phyloP scores from a whole-genome alignment of 53 echinoderm and acorn worm genomes.

The Glandiceps talaboti region DNA sequence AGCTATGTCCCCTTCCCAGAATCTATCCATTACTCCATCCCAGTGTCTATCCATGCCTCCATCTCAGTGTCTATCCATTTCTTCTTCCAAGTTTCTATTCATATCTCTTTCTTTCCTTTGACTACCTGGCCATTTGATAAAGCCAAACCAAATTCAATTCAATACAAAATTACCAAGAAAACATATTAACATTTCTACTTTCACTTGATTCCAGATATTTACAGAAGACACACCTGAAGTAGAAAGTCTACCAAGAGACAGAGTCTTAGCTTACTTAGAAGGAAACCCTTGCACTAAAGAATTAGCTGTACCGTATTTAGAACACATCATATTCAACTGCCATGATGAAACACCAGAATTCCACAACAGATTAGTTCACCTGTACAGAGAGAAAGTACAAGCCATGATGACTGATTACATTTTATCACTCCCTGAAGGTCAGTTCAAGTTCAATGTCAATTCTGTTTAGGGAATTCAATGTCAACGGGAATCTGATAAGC shows the following conservation, averaged over 20 bases:
- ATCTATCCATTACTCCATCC: too few species aligned
- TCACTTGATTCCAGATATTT: slow-evolving; percentile 32
- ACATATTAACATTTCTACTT: not conserved
- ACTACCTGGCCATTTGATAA: not conserved
- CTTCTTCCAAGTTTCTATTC: not conserved
- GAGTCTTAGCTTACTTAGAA: slow-evolving; percentile 66
- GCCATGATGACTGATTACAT: slow-evolving; percentile 55
- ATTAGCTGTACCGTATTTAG: slow-evolving; percentile 78
- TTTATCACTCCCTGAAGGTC: slow-evolving; percentile 81
- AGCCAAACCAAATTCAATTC: too few species aligned
- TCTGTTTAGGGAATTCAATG: too few species aligned
- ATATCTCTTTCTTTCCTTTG: not conserved
- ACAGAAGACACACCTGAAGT: slow-evolving; percentile 93
- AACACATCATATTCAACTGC: slow-evolving; percentile 78
- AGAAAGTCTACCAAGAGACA: slow-evolving; percentile 48
- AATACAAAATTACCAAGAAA: too few species aligned
- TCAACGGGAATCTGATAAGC: too few species aligned
- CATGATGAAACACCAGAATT: slow-evolving; percentile 61
- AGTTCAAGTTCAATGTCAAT: too few species aligned
- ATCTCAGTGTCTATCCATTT: not conserved
- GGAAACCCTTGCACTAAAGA: slow-evolving; percentile 17
- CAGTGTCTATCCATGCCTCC: too few species aligned
- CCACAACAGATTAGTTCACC: slow-evolving; percentile 78
- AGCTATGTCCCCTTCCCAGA: too few species aligned
- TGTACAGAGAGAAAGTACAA: slow-evolving; percentile 86